Base-by-base conservation (phyloP, 2,888 invertebrate genomes). In the Liopterus haemorrhoidalis region DNA sequence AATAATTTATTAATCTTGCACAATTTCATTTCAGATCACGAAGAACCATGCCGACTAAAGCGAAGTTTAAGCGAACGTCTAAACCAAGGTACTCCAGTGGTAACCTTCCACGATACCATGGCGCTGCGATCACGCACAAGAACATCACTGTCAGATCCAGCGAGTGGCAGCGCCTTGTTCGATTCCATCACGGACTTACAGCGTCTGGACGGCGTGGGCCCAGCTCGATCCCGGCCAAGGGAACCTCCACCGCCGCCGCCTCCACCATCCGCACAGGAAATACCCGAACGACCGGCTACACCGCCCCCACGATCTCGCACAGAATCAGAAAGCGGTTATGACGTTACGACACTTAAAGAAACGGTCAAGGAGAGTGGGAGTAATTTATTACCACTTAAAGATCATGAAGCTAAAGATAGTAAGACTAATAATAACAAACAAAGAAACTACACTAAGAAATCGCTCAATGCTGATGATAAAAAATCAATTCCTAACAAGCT, bases 101-200 rank as follows among this genome's bases (percentile, higher is more conserved):
- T 82, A 6, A 73, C 74, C 49, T 86, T 85, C 64, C 73, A 82
- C 62, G 90, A 91, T 65, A 89, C 89, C 18, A 90, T 89, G 84
- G 83, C 89, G 16, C 70, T 90, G 56, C 76, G 88, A 54, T 64
- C 67, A 8, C 78, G 77, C 64, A 70, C 69, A 15, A 74, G 78
- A 61, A 76, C 77, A 65, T 73, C 79, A 49, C 82, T 83, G 64
- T 66, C 73, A 15, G 70, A 58, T 20, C 52, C 55, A 11, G 58
- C 57, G 25, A 49, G 56, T n/a, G 53, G 55, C 38, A 46, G 51
- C 27, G 54, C 54, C 19, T 42, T 60, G 19, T 48, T 51, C 36
- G 58, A 60, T 38, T 59, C 57, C 11, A 50, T 58, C 24, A 54
- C 56, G 20, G 62, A 63, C 48, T 50, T 63, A 4, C 59, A 64